Evolutionary conservation across 2,797 vertebrate genomes (phyloP).

Genomic region (Siniperca obscura): DNA sequence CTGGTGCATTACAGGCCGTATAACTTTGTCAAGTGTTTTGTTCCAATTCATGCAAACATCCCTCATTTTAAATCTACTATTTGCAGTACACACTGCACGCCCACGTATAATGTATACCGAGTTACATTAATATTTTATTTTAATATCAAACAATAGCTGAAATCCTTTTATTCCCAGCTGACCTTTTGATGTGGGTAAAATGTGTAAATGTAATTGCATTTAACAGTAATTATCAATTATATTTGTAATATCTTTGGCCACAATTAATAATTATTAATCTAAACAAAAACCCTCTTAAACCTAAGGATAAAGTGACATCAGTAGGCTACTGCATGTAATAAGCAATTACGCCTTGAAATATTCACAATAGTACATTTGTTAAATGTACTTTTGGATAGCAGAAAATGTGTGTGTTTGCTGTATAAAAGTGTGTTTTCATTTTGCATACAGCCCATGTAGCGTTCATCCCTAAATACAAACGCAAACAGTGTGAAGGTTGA

Average conservation of each 20-base stretch:
- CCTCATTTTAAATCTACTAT: slow-evolving; percentile 55
- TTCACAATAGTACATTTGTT: slow-evolving; percentile 12
- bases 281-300: slow-evolving; percentile 32
- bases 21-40: slow-evolving; percentile 68
- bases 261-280: slow-evolving; percentile 34
- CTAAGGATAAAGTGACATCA: slow-evolving; percentile 16
- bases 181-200: slow-evolving; percentile 55
- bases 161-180: slow-evolving; percentile 63
- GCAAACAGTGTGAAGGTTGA: slow-evolving; percentile 42
- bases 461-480: slow-evolving; percentile 56
- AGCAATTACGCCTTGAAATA: slow-evolving; percentile 34
- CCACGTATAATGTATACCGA: slow-evolving; percentile 23
- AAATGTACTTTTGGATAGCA: slow-evolving; percentile 26
- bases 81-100: slow-evolving; percentile 25
- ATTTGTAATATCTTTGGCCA: slow-evolving; percentile 44
- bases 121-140: slow-evolving; percentile 62
- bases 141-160: slow-evolving; percentile 55
- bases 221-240: slow-evolving; percentile 70
- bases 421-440: slow-evolving; percentile 46
- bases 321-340: background rate
- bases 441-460: slow-evolving; percentile 33
- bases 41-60: slow-evolving; percentile 67
- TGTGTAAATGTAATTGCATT: slow-evolving; percentile 45
- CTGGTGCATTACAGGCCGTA: slow-evolving; percentile 75
- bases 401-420: slow-evolving; percentile 39